These are phyloP conservation scores for Saxidomus purpurata DNA, from an alignment of 1,140 invertebrate species.

Conservation along the genomic window DNA sequence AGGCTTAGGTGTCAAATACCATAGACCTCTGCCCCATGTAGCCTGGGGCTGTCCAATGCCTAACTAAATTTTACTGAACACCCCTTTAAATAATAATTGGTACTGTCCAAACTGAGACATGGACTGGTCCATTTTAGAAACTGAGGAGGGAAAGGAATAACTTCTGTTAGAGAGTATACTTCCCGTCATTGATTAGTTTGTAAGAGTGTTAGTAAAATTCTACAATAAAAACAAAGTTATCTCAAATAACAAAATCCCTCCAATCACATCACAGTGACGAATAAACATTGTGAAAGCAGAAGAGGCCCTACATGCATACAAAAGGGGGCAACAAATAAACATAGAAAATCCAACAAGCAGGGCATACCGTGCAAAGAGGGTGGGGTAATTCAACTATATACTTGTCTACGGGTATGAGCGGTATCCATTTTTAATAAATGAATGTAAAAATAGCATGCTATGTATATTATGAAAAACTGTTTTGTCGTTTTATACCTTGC, in stretches of 20 bases:
- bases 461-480: conserved; percentile 19
- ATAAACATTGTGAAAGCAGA: conserved; percentile 11
- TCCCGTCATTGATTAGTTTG: no score
- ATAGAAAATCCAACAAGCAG: not conserved
- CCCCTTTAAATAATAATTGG: no score
- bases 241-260: not conserved
- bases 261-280: not conserved
- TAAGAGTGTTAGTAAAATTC: no score
- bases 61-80: no score
- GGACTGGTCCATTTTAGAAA: no score
- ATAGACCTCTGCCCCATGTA: no score
- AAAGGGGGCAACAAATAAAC: not conserved
- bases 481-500: conserved; percentile 59
- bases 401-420: not conserved
- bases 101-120: no score
- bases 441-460: conserved; percentile 58
- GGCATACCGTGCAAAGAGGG: conserved; percentile 1
- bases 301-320: not conserved
- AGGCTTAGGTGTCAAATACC: no score
- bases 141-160: no score
- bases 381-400: not conserved
- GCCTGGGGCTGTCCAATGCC: no score
- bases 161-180: no score
- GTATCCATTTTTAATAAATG: conserved; percentile 5
- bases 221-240: conserved; percentile 1